phyloP scores from a whole-genome alignment of 2,888 invertebrate genomes.

The Emmelina monodactyla region DNA sequence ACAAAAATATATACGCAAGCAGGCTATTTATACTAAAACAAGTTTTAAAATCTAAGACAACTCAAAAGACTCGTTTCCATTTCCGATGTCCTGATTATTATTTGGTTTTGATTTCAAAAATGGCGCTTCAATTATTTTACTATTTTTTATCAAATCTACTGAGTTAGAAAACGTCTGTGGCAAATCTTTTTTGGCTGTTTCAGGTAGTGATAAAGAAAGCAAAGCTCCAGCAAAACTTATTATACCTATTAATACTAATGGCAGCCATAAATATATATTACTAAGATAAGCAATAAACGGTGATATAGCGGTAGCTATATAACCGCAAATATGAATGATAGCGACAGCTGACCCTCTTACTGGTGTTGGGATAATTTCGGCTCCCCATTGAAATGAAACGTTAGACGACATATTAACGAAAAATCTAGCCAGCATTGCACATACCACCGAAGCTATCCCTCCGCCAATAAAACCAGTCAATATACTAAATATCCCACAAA shows the following conservation, averaged over 20 bases:
- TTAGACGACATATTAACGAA: conserved; percentile 33
- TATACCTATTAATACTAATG: conserved; percentile 28
- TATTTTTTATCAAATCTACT: conserved; percentile 28
- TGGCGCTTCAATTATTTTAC: conserved; percentile 33
- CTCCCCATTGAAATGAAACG: conserved; percentile 35
- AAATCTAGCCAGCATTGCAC: conserved; percentile 40
- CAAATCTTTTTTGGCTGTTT: conserved; percentile 39
- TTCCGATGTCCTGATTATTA: too few relatives aligned
- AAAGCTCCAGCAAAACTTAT: conserved; percentile 24
- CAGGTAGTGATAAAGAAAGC: conserved; percentile 31
- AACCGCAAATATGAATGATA: conserved; percentile 37
- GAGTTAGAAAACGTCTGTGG: conserved; percentile 47
- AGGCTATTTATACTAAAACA: too few relatives aligned
- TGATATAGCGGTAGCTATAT: conserved; percentile 31
- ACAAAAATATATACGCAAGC: too few relatives aligned
- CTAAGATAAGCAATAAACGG: conserved; percentile 43
- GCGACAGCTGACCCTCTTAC: conserved; percentile 37
- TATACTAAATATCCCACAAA: conserved; percentile 29
- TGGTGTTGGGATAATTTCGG: conserved; percentile 39
- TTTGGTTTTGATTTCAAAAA: too few relatives aligned
- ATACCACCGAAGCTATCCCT: conserved; percentile 32
- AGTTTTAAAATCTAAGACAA: too few relatives aligned
- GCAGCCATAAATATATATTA: conserved; percentile 30
- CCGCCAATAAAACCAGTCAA: conserved; percentile 26
- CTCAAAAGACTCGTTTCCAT: too few relatives aligned